Percentiles rank a stretch among this genome's conserved stretches.
Conservation (phyloP, 2,888 invertebrate species). For the Peribatodes rhomboidaria region DNA sequence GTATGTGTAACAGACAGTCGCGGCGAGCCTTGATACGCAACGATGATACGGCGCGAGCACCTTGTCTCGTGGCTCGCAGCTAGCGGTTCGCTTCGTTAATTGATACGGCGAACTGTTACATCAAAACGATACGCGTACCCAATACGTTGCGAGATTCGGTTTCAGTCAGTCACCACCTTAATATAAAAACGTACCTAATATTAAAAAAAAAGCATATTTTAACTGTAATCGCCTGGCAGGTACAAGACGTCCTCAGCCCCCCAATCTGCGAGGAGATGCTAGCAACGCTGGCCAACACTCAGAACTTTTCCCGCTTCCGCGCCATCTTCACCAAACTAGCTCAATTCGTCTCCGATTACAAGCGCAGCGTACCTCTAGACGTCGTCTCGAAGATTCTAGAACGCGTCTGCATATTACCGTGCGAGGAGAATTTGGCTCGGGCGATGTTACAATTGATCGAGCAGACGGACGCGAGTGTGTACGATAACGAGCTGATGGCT, state of each 20-base stretch:
- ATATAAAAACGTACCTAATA: no score
- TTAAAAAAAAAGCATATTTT: no score
- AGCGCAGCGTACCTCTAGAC: constrained; percentile 54
- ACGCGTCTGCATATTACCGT: constrained; percentile 70
- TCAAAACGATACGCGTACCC: no score
- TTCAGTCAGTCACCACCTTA: no score
- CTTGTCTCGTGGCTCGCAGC: no score
- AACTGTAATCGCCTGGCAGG: constrained; percentile 1
- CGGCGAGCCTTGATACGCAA: no score
- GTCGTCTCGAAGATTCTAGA: constrained; percentile 67
- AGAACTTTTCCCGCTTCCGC: constrained; percentile 76
- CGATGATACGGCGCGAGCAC: no score
- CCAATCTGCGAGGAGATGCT: constrained; percentile 59
- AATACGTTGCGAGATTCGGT: no score
- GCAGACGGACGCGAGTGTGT: constrained; percentile 61
- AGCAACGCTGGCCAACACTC: constrained; percentile 65
- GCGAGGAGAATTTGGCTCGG: constrained; percentile 57
- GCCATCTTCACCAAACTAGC: constrained; percentile 67
- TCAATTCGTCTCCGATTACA: constrained; percentile 57
- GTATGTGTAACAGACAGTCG: no score
- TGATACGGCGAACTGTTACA: no score
- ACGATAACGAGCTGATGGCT: constrained; percentile 56
- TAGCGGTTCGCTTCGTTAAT: no score
- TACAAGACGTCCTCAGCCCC: not conserved
- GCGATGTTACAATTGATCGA: constrained; percentile 64